A percentile compares a stretch with the other conserved stretches of the same genome.
phyloP scores from a whole-genome alignment of 2,888 invertebrate species.

The Caradrina kadenii region DNA sequence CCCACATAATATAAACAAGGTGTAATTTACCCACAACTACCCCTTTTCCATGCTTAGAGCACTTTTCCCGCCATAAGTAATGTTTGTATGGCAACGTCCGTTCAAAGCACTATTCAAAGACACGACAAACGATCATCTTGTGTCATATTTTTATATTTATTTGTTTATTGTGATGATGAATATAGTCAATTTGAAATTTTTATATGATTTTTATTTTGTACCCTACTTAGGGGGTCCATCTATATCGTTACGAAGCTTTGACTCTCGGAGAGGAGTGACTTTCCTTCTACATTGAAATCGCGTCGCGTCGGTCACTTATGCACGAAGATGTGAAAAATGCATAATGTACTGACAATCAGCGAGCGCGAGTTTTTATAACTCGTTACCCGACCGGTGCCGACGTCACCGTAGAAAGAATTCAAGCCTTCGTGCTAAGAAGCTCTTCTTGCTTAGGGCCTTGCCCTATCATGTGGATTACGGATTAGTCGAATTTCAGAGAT shows the following conservation, averaged over 20 bases:
- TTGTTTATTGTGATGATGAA: constrained; percentile 78
- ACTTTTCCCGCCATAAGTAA: constrained; percentile 45
- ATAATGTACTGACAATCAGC: too few relatives aligned
- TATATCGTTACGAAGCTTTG: too few relatives aligned
- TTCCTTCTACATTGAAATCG: background rate
- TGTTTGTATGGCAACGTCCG: constrained; percentile 42
- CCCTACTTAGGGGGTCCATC: background rate
- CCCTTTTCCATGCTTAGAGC: constrained; percentile 45
- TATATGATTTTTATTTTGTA: constrained; percentile 32
- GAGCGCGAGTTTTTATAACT: too few relatives aligned
- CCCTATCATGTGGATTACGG: too few relatives aligned
- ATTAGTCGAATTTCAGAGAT: too few relatives aligned
- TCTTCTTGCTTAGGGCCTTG: too few relatives aligned
- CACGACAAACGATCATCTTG: constrained; percentile 62
- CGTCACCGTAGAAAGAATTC: too few relatives aligned
- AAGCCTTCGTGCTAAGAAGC: too few relatives aligned
- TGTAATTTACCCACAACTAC: constrained; percentile 10
- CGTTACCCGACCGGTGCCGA: too few relatives aligned
- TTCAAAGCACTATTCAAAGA: constrained; percentile 24
- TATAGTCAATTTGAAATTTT: constrained; percentile 80
- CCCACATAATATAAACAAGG: constrained; percentile 8
- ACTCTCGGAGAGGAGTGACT: too few relatives aligned
- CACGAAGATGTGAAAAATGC: too few relatives aligned
- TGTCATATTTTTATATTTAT: constrained; percentile 85
- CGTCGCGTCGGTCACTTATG: background rate